Conservation (phyloP, 92 coral and sea anemone genomes). For the Parazoanthus darwini region DNA sequence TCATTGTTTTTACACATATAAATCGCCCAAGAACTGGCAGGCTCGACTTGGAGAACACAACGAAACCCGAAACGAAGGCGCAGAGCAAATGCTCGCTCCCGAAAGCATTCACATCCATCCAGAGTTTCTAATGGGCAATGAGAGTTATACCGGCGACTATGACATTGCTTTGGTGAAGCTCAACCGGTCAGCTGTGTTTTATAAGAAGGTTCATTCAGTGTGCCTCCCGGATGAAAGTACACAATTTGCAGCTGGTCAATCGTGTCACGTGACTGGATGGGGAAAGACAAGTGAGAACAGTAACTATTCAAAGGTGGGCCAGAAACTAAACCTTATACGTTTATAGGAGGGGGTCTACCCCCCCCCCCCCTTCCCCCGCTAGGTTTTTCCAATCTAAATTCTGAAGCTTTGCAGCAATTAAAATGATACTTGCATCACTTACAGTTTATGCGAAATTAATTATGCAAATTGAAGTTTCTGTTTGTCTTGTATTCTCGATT, state of each 20-base stretch:
- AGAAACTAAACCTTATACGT: no score
- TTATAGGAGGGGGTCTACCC: no score
- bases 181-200: constrained; percentile 56
- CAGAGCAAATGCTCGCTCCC: constrained; percentile 60
- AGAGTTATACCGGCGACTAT: constrained; percentile 46
- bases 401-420: no score
- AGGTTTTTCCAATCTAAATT: no score
- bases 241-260: constrained; percentile 39
- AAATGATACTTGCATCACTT: no score
- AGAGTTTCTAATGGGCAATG: constrained; percentile 15
- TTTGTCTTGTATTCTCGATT: no score
- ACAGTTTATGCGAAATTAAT: no score
- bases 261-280: constrained; percentile 78
- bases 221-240: constrained; percentile 69
- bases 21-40: constrained; percentile 33
- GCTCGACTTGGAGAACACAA: constrained; percentile 74
- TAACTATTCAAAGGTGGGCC: constrained; percentile 39
- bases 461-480: no score
- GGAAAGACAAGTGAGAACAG: constrained; percentile 44
- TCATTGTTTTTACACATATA: constrained; percentile 70
- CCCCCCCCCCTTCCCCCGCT: no score
- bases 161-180: constrained; percentile 69
- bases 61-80: constrained; percentile 52
- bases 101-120: constrained; percentile 58
- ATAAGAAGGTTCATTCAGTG: constrained; percentile 61